Percentiles rank a stretch among this genome's conserved stretches.
Evolutionary conservation across 2,113 vertebrate genomes (phyloP).

Genomic region (Trematocara marginatum): DNA sequence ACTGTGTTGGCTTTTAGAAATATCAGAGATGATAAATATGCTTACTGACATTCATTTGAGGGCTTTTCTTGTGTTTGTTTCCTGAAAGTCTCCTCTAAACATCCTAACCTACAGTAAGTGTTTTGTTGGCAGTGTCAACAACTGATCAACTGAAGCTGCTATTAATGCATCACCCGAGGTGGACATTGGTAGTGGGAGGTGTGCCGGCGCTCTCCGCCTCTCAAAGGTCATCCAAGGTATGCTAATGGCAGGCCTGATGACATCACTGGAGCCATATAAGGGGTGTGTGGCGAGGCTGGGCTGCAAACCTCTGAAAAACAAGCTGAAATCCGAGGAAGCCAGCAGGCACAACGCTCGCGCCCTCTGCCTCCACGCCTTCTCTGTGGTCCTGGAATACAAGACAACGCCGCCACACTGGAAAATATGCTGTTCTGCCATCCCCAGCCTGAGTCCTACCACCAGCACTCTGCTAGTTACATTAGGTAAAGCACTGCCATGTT

Average conservation of each 20-base stretch:
- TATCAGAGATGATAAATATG: background rate
- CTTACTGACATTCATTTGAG: background rate
- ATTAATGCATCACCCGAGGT: slow-evolving; percentile 14
- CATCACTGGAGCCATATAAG: slow-evolving; percentile 64
- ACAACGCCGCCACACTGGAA: slow-evolving; percentile 9
- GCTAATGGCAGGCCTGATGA: slow-evolving; percentile 14
- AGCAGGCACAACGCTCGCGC: background rate
- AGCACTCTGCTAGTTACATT: slow-evolving; percentile 81
- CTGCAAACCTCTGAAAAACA: background rate
- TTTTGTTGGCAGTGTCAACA: slow-evolving; percentile 20
- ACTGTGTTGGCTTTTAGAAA: background rate
- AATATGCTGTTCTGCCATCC: slow-evolving; percentile 88
- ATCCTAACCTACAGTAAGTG: background rate
- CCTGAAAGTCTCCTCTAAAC: background rate
- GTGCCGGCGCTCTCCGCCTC: slow-evolving; percentile 1
- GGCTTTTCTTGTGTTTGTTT: background rate
- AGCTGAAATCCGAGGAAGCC: background rate
- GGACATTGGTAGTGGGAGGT: slow-evolving; percentile 11
- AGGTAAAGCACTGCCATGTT: slow-evolving; percentile 73
- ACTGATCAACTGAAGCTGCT: background rate
- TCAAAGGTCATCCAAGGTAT: slow-evolving; percentile 45
- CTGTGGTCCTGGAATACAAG: background rate
- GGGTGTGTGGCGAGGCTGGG: background rate
- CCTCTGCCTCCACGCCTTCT: background rate
- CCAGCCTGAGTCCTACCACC: slow-evolving; percentile 88